Evolutionary conservation across 2,797 vertebrate species (phyloP).

Genomic region (Dermochelys coriacea): DNA sequence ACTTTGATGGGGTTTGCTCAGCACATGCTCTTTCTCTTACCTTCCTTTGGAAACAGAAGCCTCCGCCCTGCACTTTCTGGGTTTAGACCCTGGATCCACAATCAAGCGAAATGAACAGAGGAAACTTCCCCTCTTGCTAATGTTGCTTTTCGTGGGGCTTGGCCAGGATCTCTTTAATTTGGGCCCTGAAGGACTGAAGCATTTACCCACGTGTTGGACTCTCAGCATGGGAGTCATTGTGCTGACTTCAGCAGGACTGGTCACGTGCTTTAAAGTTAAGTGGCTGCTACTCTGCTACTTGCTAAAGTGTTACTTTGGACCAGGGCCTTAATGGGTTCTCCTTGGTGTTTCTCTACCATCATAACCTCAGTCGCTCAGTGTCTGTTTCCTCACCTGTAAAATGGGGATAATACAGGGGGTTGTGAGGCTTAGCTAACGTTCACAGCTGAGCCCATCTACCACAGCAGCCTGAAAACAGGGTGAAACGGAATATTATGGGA

Average conservation of each 20-base stretch:
- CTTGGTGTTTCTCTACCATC: background rate
- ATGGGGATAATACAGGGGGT: background rate
- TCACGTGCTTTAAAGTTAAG: background rate
- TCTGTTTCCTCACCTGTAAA: background rate
- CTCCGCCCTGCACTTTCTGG: background rate
- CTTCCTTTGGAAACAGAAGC: background rate
- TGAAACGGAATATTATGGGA: background rate
- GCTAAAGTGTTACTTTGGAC: background rate
- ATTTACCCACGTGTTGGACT: background rate
- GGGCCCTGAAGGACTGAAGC: fast-evolving
- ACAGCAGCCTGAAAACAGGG: background rate
- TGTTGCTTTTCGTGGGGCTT: background rate
- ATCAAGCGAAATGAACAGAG: background rate
- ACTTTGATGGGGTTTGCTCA: background rate
- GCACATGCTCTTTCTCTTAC: background rate
- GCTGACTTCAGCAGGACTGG: background rate
- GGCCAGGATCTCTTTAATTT: background rate
- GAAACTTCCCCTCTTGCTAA: background rate
- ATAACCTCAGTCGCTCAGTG: background rate
- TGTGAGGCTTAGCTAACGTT: background rate
- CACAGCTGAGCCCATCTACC: background rate
- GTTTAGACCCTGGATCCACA: background rate
- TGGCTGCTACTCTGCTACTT: too few relatives aligned
- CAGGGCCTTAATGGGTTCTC: background rate
- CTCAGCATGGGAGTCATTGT: background rate